Conservation (phyloP, 2,797 vertebrate genomes). For the Tapera naevia region DNA sequence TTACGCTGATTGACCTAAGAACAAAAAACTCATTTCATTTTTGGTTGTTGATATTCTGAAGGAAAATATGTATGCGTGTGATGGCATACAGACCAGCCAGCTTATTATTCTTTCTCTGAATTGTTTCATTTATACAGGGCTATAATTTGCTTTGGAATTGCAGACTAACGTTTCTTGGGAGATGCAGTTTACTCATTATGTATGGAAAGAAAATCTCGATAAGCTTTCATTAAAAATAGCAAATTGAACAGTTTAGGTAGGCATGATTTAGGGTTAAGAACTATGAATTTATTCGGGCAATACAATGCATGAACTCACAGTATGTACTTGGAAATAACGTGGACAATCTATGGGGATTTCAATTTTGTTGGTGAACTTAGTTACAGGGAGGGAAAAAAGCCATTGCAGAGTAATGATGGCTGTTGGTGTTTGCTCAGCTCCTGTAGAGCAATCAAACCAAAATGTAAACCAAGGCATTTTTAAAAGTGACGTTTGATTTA, state of each 20-base stretch:
- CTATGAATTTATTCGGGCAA: constrained; percentile 25
- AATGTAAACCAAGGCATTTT: constrained; percentile 22
- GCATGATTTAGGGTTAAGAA: background rate
- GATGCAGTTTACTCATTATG: constrained; percentile 10
- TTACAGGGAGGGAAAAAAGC: background rate
- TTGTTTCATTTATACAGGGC: constrained; percentile 37
- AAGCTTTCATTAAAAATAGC: constrained; percentile 34
- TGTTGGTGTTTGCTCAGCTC: constrained; percentile 45
- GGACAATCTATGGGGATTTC: background rate
- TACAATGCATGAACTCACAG: background rate
- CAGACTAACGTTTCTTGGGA: background rate
- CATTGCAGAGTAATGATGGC: constrained; percentile 8
- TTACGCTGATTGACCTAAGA: constrained; percentile 49
- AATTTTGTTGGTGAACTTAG: background rate
- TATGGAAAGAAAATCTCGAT: constrained; percentile 49
- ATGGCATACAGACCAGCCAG: constrained; percentile 31
- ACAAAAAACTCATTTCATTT: constrained; percentile 50
- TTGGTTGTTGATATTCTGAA: constrained; percentile 33
- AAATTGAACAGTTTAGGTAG: constrained; percentile 16
- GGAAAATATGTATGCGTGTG: constrained; percentile 2
- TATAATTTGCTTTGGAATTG: constrained; percentile 26
- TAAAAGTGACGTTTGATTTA: constrained; percentile 47
- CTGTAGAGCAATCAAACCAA: constrained; percentile 20
- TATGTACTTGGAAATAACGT: background rate
- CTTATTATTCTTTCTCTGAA: constrained; percentile 53